Evolutionary conservation across 2,797 vertebrate species (phyloP).

Genomic region (Acrossocheilus fasciatus): DNA sequence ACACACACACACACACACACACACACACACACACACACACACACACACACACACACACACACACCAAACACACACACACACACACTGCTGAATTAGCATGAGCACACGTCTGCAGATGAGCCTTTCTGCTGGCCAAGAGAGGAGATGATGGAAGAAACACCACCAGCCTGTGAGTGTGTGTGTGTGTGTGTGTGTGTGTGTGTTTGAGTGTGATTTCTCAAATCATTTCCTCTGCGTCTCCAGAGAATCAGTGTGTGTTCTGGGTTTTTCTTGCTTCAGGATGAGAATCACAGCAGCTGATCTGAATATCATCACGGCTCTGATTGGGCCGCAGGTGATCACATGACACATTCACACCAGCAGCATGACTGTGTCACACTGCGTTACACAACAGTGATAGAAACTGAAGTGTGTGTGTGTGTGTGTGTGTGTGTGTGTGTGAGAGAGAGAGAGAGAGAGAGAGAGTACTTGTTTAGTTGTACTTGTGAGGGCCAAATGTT

Average conservation of each 20-base stretch:
- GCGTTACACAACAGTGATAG: background rate
- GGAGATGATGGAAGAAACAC: background rate
- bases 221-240: background rate
- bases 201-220: background rate
- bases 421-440: too few species aligned
- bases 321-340: background rate
- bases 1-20: background rate
- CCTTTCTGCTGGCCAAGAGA: background rate
- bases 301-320: background rate
- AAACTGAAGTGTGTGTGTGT: background rate
- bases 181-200: background rate
- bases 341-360: background rate
- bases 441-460: too few species aligned
- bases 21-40: too few species aligned
- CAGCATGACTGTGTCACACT: background rate
- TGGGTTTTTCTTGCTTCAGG: background rate
- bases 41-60: too few species aligned
- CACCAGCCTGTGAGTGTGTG: background rate
- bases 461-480: background rate
- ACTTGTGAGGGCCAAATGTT: background rate
- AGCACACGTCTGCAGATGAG: background rate
- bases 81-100: background rate
- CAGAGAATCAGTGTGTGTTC: background rate
- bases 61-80: too few species aligned
- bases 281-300: background rate